Conservation (phyloP, 2,113 vertebrate genomes). For the Ptilorrhoa leucosticta region DNA sequence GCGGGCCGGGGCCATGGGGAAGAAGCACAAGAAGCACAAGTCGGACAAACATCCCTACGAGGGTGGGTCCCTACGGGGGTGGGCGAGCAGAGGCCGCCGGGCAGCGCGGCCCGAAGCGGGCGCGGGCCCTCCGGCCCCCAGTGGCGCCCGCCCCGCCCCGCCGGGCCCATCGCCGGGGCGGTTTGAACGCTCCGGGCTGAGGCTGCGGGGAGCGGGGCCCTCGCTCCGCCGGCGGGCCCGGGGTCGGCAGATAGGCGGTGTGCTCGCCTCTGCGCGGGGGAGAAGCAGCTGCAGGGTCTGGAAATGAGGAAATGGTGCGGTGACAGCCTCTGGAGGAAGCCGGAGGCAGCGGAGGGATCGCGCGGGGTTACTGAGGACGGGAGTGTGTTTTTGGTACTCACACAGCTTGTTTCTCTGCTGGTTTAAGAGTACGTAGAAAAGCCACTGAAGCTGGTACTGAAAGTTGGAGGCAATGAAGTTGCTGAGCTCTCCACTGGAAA, state of each 20-base stretch:
- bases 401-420: background rate
- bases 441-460: constrained; percentile 93
- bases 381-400: background rate
- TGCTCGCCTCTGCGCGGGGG: background rate
- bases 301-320: rapidly evolving
- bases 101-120: background rate
- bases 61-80: constrained; percentile 84
- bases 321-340: background rate
- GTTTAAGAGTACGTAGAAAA: constrained; percentile 79
- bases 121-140: background rate
- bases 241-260: background rate
- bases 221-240: background rate
- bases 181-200: background rate
- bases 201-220: background rate
- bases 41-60: constrained; percentile 88
- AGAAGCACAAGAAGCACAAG: constrained; percentile 96
- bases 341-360: background rate
- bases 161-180: background rate
- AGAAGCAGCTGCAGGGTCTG: background rate
- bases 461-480: constrained; percentile 92
- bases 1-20: constrained; percentile 79
- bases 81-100: background rate
- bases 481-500: constrained; percentile 87
- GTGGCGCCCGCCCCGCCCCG: background rate
- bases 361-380: too few species aligned